These are phyloP conservation scores for Smithornis capensis DNA, from an alignment of 2,113 vertebrate genomes.

Conservation along the genomic window DNA sequence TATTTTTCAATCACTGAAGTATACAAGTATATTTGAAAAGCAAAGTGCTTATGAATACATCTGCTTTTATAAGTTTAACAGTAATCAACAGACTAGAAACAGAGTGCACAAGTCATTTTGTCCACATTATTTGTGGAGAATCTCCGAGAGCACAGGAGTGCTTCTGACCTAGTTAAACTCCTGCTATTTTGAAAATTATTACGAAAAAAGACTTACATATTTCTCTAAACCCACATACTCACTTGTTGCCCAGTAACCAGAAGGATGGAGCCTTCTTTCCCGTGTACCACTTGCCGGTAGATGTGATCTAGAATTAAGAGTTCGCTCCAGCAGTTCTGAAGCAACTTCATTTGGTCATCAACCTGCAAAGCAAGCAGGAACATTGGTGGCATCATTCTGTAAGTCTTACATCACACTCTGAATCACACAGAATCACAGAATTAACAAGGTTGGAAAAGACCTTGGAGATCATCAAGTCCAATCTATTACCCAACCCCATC, in stretches of 20 bases:
- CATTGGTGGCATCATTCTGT: not conserved
- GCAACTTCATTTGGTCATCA: slow-evolving; percentile 99
- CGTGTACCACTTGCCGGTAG: slow-evolving; percentile 94
- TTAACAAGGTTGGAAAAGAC: no score
- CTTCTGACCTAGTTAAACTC: slow-evolving; percentile 53
- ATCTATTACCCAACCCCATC: no score
- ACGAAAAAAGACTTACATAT: not conserved
- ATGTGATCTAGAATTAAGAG: slow-evolving; percentile 97
- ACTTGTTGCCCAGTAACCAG: slow-evolving; percentile 98
- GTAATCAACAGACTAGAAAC: slow-evolving; percentile 16
- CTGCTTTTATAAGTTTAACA: slow-evolving; percentile 36
- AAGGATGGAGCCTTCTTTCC: slow-evolving; percentile 94
- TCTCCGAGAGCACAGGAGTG: slow-evolving; percentile 21
- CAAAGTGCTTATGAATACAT: not conserved
- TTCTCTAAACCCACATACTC: slow-evolving; percentile 56
- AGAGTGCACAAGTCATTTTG: slow-evolving; percentile 19
- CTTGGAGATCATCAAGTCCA: no score
- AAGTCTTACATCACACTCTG: not conserved
- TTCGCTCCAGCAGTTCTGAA: slow-evolving; percentile 99
- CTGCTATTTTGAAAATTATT: slow-evolving; percentile 35
- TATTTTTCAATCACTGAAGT: slow-evolving; percentile 22
- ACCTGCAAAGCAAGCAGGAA: slow-evolving; percentile 77
- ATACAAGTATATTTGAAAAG: not conserved
- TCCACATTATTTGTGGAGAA: not conserved
- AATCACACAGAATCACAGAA: no score